Base-by-base conservation (phyloP, 2,797 vertebrate genomes). In the Cossypha polioptera region DNA sequence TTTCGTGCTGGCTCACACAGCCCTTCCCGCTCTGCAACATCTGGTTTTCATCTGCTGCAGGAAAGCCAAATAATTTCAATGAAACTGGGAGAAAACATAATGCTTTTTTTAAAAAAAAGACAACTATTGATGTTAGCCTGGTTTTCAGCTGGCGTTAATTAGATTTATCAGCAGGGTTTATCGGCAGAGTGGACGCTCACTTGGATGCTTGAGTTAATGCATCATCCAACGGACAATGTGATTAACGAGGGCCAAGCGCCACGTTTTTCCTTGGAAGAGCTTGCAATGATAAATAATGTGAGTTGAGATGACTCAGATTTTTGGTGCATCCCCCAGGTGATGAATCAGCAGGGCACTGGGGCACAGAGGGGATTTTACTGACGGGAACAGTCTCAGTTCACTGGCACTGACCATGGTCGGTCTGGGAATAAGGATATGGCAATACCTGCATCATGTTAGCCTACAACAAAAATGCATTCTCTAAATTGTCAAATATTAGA, bases 41-140 rank as follows among this genome's bases (percentile, higher is more conserved):
- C 92, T 96, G 96, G 62, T 92, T 96, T 92, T 81, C 88, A 95
- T 96, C 95, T 91, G 82, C 69, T 72, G 5, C 58, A 88, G 95
- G 74, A 71, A 91, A 94, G 77, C 87, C 74, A 83, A 90, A 81
- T 92, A 59, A 88, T 92, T 94, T 69, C 91, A 86, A 16, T 82
- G 55, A 76, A 92, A 69, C 78, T 36, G 43, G 62, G 65, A 91
- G 75, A 94, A 95, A 92, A 57, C 42, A 50, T 26, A 58, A 65
- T 10, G 50, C 69, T 86, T 86, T 88, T 28, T 7, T 7, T 4
- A 5, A 51, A 69, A 28, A 33, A n/a, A 2, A 1, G 43, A 36
- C 24, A 29, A 12, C 5, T 90, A 33, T 33, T 86, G 68, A 67
- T 75, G 40, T 51, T 61, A 72, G 38, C 47, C 69, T 81, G 61